A percentile compares a stretch with the other conserved stretches of the same genome.
phyloP scores from a whole-genome alignment of 2,888 invertebrate species.

The Drosophila seclusa region DNA sequence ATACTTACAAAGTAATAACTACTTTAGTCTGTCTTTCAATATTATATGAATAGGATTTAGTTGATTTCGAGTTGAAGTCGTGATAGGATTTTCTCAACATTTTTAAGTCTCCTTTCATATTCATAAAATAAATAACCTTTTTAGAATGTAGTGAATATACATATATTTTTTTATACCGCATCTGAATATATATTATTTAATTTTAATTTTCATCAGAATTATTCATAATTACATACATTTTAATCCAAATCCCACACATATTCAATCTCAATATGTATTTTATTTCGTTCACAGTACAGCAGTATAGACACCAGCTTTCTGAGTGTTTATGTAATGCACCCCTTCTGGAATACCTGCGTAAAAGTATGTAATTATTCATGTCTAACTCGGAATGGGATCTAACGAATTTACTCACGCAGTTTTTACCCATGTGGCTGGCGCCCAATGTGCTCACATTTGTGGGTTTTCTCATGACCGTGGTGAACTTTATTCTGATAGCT shows the following conservation, averaged over 20 bases:
- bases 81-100: neutral
- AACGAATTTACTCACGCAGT: conserved; percentile 87
- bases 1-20: neutral
- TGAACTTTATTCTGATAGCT: conserved; percentile 93
- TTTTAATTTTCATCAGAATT: neutral
- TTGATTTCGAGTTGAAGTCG: neutral
- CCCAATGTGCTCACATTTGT: conserved; percentile 98
- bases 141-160: neutral
- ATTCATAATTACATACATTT: neutral
- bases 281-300: conserved; percentile 92
- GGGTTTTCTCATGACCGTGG: conserved; percentile 96
- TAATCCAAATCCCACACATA: neutral
- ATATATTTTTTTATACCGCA: neutral
- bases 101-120: too few species aligned
- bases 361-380: conserved; percentile 88
- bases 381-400: neutral
- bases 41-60: neutral
- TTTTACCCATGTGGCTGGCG: conserved; percentile 97
- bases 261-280: neutral
- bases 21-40: neutral
- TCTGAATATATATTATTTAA: neutral
- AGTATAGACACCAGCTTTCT: conserved; percentile 97
- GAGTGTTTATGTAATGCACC: conserved; percentile 99
- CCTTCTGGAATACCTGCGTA: conserved; percentile 99
- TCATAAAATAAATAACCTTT: neutral